Evolutionary conservation across 1,140 invertebrate genomes (phyloP).

Genomic region (Platyscapa corneri): DNA sequence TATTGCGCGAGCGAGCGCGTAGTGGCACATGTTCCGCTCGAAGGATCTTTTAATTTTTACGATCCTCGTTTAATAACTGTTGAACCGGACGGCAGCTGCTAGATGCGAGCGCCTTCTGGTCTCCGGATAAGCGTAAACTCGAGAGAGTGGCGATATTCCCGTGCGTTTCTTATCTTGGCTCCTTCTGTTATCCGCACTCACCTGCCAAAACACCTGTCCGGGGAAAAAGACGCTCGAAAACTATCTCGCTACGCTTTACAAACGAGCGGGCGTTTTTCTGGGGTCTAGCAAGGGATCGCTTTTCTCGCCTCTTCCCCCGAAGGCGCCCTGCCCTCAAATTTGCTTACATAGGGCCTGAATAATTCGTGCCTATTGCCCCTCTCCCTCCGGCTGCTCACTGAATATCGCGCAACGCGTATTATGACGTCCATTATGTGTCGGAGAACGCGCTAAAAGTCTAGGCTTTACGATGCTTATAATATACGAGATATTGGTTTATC

Average conservation of each 20-base stretch:
- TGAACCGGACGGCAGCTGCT: not conserved
- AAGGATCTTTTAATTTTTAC: not conserved
- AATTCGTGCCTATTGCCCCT: conserved; percentile 15
- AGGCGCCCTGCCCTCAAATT: conserved; percentile 44
- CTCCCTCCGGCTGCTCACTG: not conserved
- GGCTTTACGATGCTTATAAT: conserved; percentile 13
- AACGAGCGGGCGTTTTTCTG: conserved; percentile 25
- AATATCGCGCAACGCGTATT: not conserved
- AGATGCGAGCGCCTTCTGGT: not conserved
- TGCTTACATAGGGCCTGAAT: conserved; percentile 47
- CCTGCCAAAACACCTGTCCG: conserved; percentile 42
- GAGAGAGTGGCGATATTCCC: not conserved
- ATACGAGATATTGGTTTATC: conserved; percentile 1
- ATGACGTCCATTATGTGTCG: conserved; percentile 2
- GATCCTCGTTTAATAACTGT: not conserved
- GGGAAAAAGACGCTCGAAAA: not conserved
- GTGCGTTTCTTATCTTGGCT: not conserved
- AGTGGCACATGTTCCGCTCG: too few species aligned
- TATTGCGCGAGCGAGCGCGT: too few species aligned
- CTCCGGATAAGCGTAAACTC: not conserved
- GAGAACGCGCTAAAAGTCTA: conserved; percentile 20
- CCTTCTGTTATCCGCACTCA: conserved; percentile 11
- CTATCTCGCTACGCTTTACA: conserved; percentile 39
- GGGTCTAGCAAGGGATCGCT: conserved; percentile 38
- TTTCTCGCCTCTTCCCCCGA: conserved; percentile 26